Base-by-base conservation (phyloP, 30 jellyfish, hydroid and myxozoan species). In the Turritopsis dohrnii region DNA sequence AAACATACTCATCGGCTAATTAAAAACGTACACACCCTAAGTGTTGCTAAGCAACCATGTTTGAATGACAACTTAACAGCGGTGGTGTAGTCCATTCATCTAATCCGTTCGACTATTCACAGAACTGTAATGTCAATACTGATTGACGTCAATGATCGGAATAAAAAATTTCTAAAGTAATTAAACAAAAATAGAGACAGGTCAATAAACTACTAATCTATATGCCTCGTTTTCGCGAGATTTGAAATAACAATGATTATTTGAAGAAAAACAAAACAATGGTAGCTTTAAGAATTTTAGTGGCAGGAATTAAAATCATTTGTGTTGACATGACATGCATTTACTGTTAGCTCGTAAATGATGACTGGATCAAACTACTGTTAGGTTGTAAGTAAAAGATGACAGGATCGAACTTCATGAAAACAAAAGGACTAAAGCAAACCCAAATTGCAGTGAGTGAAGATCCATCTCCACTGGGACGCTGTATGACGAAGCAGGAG, bases 401-500 rank as follows among this genome's bases (percentile, higher is more conserved):
- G 28, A 69, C 30, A 8, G 30, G 31, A 7, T 23, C 31, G 9
- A 19, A 23, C 28, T 69, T 8, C 77, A 69, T 69, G 31, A 69
- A 69, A 69, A 23, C 28, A 69, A 69, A n/a, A 69, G 30, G 19
- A 7, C 19, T 27, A 7, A 69, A 23, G 22, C 30, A 23, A 21
- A 27, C 77, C 30, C 19, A 7, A 7, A 19, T 21, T 69, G 16
- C 77, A 69, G 77, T 27, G 8, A 69, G 30, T 9, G 77, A 69
- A 69, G 77, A 69, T n/a, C 77, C 23, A 16, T 74, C 83, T 24
- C 83, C 83, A 26, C 0, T 74, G 21, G 41, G 19, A 26, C 83
- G 83, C 24, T 74, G 65, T 71, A 74, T 74, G 83, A 74, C 83
- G 27, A 74, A 29, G 24, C 65, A 74, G 71, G 83, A 74, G 65